Conservation (phyloP, 1,140 invertebrate genomes). For the Vollenhovia emeryi region DNA sequence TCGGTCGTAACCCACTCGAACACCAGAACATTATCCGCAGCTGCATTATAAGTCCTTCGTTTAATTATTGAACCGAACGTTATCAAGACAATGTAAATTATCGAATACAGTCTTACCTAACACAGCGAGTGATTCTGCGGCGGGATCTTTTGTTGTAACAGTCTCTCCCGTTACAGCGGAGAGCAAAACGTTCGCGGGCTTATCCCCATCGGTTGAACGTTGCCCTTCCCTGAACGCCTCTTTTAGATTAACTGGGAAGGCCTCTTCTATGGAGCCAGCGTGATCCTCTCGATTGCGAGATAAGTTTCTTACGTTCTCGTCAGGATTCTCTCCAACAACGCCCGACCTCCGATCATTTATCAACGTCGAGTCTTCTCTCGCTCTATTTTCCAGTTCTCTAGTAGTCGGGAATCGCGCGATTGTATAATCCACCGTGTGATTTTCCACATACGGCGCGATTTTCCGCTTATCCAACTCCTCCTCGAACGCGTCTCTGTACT, state of each 20-base stretch:
- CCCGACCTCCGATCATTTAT: constrained; percentile 12
- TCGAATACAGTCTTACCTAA: constrained; percentile 70
- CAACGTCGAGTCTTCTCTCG: constrained; percentile 18
- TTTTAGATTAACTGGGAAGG: constrained; percentile 25
- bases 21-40: constrained; percentile 83
- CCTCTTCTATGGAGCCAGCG: neutral
- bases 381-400: constrained; percentile 49
- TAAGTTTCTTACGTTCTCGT: constrained; percentile 17
- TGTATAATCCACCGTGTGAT: constrained; percentile 54
- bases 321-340: neutral
- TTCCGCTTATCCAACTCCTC: constrained; percentile 57
- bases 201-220: constrained; percentile 32
- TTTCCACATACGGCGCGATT: constrained; percentile 15
- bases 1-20: constrained; percentile 93
- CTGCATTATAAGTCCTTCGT: constrained; percentile 42
- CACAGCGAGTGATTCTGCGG: constrained; percentile 21
- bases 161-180: neutral
- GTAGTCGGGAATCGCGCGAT: constrained; percentile 7
- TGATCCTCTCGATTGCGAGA: constrained; percentile 27
- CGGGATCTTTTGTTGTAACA: constrained; percentile 33
- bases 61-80: constrained; percentile 27
- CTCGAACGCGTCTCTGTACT: constrained; percentile 55
- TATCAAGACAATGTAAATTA: constrained; percentile 27
- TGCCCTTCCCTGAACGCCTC: neutral
- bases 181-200: neutral